A percentile compares a stretch with the other conserved stretches of the same genome.
Conservation (phyloP, 2,888 invertebrate species). For the Cryptocheilus praepositus region DNA sequence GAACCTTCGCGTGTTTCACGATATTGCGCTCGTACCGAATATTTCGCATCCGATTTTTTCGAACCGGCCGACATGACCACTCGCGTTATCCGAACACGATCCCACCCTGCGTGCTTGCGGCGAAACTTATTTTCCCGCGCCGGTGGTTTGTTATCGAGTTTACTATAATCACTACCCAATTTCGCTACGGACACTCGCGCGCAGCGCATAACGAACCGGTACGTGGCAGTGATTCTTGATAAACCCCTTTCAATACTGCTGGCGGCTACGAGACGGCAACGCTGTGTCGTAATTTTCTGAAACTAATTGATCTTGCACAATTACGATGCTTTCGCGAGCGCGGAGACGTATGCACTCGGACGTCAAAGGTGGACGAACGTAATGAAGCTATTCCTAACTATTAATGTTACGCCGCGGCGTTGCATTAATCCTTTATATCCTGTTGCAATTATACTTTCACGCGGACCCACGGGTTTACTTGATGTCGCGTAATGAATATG, state of each 20-base stretch:
- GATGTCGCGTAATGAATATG: too few relatives aligned
- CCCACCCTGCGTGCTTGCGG: conserved; percentile 22
- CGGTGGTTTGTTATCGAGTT: conserved; percentile 37
- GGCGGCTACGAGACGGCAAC: conserved; percentile 10
- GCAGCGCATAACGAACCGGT: conserved; percentile 6
- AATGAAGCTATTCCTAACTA: not conserved
- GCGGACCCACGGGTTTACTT: too few relatives aligned
- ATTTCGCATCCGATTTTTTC: too few relatives aligned
- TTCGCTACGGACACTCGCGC: not conserved
- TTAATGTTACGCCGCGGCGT: too few relatives aligned
- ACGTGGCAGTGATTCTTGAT: conserved; percentile 23
- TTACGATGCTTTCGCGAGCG: not conserved
- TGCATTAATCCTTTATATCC: too few relatives aligned
- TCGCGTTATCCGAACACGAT: conserved; percentile 14
- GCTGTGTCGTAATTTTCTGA: not conserved
- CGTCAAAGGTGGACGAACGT: not conserved
- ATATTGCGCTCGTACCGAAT: conserved; percentile 1
- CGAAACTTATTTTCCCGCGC: conserved; percentile 29
- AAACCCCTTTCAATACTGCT: conserved; percentile 30
- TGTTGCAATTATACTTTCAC: too few relatives aligned
- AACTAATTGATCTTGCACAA: conserved; percentile 3
- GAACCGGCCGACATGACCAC: not conserved
- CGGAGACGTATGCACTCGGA: not conserved
- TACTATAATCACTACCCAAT: conserved; percentile 24
- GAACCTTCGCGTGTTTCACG: not conserved